Base-by-base conservation (phyloP, 92 coral and sea anemone genomes). In the Plumapathes pennacea region DNA sequence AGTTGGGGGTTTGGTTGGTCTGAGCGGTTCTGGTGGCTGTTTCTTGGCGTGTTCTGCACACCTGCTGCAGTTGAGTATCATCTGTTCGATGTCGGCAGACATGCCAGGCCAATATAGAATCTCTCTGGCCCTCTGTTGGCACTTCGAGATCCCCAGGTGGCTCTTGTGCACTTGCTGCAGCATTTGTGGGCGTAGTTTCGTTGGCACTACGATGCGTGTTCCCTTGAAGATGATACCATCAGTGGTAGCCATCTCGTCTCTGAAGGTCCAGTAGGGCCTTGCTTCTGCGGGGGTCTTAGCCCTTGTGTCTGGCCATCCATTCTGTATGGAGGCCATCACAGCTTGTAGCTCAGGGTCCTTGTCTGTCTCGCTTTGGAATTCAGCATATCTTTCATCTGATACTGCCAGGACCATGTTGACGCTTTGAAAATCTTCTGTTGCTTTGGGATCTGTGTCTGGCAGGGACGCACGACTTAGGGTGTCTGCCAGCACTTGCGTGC, bases 151-250 rank as follows among this genome's bases (percentile, higher is more conserved):
- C 17, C 59, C 59, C 48, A 48, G 43, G 36, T 63, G 59, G 36
- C 70, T 38, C 41, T 19, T 23, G 34, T 63, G 59, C 33, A 63
- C 36, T 50, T 63, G 41, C 29, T 29, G 59, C 4, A 63, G 70
- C 70, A 47, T 48, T 20, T 47, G 46, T 29, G 69, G 54, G 14
- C 69, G 25, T 55, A 61, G 15, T 23, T 33, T 44, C 42, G 27
- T 32, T 18, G 69, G 69, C 40, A 8, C 11, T 20, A 45, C 19
- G 15, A 46, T 17, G 42, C 54, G 39, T 38, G 38, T 28, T 17
- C 56, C 57, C 46, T 30, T 46, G 46, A 62, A 62, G 30, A 44
- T 32, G 10, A 62, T 29, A 14, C 57, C 57, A 15, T 62, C 57
- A 1, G 45, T 39, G 10, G 55, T 25, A 26, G 70, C 40, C 31